Conservation (phyloP, 2,888 invertebrate genomes). For the Carcina quercana region DNA sequence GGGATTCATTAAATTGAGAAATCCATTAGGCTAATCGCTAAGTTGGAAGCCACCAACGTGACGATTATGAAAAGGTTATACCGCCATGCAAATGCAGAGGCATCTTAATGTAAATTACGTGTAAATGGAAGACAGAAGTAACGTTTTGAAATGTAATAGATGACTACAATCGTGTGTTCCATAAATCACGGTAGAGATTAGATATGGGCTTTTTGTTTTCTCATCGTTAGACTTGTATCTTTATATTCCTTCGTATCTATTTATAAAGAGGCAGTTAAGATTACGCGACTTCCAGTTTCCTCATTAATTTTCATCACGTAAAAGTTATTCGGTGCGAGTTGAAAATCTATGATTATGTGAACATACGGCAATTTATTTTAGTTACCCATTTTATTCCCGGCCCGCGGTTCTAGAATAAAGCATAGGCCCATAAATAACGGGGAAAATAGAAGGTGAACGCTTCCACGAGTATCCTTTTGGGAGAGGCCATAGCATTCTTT, state of each 20-base stretch:
- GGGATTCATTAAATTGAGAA: slow-evolving; percentile 64
- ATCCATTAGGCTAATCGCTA: slow-evolving; percentile 65
- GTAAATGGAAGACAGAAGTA: slow-evolving; percentile 52
- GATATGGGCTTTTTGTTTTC: slow-evolving; percentile 50
- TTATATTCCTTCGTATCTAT: slow-evolving; percentile 19
- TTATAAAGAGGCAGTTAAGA: slow-evolving; percentile 31
- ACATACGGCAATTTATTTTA: slow-evolving; percentile 63
- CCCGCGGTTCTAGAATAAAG: slow-evolving; percentile 66
- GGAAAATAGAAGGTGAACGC: slow-evolving; percentile 73
- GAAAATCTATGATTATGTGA: slow-evolving; percentile 61
- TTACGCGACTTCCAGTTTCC: slow-evolving; percentile 39
- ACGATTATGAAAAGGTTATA: slow-evolving; percentile 65
- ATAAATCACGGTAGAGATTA: slow-evolving; percentile 59
- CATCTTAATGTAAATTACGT: slow-evolving; percentile 64
- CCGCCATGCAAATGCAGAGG: slow-evolving; percentile 60
- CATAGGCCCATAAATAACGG: slow-evolving; percentile 71
- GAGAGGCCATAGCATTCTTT: slow-evolving; percentile 72
- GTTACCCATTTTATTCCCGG: slow-evolving; percentile 70
- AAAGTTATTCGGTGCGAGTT: slow-evolving; percentile 41
- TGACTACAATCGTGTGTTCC: slow-evolving; percentile 39
- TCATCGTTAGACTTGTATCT: slow-evolving; percentile 30
- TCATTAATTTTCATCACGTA: slow-evolving; percentile 54
- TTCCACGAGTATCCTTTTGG: slow-evolving; percentile 72
- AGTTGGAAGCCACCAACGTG: slow-evolving; percentile 54
- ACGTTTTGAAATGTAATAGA: slow-evolving; percentile 46